Base-by-base conservation (phyloP, 2,888 invertebrate genomes). In the Synergus itoensis region DNA sequence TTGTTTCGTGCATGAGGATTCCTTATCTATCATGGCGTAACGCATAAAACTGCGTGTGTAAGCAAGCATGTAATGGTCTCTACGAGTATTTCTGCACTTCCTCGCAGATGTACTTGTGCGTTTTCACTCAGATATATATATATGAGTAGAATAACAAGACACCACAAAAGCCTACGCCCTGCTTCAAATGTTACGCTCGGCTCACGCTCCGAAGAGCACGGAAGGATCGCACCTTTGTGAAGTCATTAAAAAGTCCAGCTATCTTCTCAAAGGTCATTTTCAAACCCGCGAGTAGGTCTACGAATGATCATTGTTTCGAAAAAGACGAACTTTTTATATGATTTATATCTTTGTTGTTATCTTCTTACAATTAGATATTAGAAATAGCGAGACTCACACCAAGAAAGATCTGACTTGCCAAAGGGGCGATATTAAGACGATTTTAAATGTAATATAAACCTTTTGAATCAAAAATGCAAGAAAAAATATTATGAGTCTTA, bases 151-250 rank as follows among this genome's bases (percentile, higher is more conserved):
- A 82, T 81, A 80, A 83, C 80, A 81, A 82, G 82, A 85, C 83
- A 79, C 80, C 78, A 77, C 80, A 83, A 86, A 84, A 79, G 86
- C 84, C 87, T 89, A 89, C 89, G 89, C 88, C 89, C 87, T 87
- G 86, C 83, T 85, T 85, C 85, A 91, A 91, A 91, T 91, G 91
- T 90, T 91, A 91, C 90, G 87, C 86, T 86, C 81, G 89, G 90
- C 91, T 89, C 91, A 91, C 91, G 91, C 88, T 91, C 88, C 82
- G 81, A 78, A 77, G 83, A 84, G 81, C 85, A 83, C 84, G 83
- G 84, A 86, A 85, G 86, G 82, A 86, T 87, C 84, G 84, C 86
- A 83, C 84, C 84, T 84, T 83, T 67, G 79, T 78, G 78, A 67
- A 60, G 80, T 78, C 84, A 83, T 82, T 81, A 85, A 85, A 85